Evolutionary conservation across 2,113 vertebrate genomes (phyloP), one percentile per base, ranked within the genome.

Genomic region (Rhinolophus ferrumequinum): DNA sequence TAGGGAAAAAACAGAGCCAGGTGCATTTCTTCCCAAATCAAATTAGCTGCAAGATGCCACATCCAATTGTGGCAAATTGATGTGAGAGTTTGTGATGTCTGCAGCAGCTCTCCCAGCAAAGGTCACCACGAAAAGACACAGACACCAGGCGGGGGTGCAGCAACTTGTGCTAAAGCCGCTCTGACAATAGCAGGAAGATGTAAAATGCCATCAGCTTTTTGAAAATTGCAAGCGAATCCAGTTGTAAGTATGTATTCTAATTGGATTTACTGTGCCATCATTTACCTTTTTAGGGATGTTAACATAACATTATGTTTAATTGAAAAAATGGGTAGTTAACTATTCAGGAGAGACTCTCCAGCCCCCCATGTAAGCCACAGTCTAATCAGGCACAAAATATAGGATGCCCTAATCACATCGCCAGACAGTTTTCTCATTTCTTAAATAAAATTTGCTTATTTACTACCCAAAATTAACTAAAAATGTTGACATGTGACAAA

Each of bases 61-160:
- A 99, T 99, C 99, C 99, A 99, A 99, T 99, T 99, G 99, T 98
- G 98, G 99, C 98, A 99, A 99, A 99, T 99, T 99, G 99, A 99
- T 99, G 99, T 99, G 99, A 99, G 99, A 99, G 99, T 99, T 99
- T 99, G 99, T 99, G 99, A 99, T 99, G 99, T 99, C 99, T 99
- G 99, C 99, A 98, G 99, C 99, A 98, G 99, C 99, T 99, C 99
- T 99, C 99, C 99, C 99, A 99, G 99, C 99, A 99, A 99, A 99
- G 99, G 99, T 99, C 99, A 99, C 98, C 98, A 99, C 98, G 98
- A 98, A 96, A 99, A 99, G 99, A 99, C 99, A 98, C 98, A 99
- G 99, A 99, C 99, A 99, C 99, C 99, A 99, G 99, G 99, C 99
- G 98, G 99, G 98, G 98, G 99, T 98, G 99, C 98, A 98, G 98